Conservation (phyloP, 2,797 vertebrate genomes). For the Gymnocypris eckloni region DNA sequence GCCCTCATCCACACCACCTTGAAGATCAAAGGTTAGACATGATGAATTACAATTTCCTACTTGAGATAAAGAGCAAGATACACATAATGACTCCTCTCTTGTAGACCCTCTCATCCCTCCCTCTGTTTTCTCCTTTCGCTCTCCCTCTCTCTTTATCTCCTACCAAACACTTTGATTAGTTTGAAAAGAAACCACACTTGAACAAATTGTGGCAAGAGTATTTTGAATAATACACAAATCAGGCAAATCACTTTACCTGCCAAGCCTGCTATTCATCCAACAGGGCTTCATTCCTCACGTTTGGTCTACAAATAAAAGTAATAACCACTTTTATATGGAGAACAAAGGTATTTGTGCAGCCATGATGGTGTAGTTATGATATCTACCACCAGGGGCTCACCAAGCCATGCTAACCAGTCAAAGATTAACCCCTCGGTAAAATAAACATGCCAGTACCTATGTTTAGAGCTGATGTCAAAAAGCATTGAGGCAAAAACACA, state of each 20-base stretch:
- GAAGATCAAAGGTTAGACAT: conserved; percentile 47
- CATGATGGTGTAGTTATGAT: not conserved
- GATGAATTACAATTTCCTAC: conserved; percentile 43
- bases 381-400: not conserved
- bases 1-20: conserved; percentile 18
- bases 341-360: not conserved
- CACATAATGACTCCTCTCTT: conserved; percentile 23
- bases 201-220: conserved; percentile 47
- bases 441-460: not conserved
- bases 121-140: conserved; percentile 2
- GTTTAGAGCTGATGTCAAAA: not conserved
- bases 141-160: conserved; percentile 28
- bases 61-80: conserved; percentile 37
- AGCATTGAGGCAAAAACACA: not conserved
- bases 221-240: conserved; percentile 60
- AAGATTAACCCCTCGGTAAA: not conserved
- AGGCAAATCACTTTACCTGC: conserved; percentile 54
- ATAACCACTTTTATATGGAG: not conserved
- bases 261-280: conserved; percentile 32
- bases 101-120: conserved; percentile 1
- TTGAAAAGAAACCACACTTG: conserved; percentile 41
- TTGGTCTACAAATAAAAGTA: conserved; percentile 4
- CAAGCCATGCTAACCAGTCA: not conserved
- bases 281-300: conserved; percentile 16
- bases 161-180: conserved; percentile 55